Base-by-base conservation (phyloP, 2,797 vertebrate genomes). In the Hippoglossus hippoglossus region DNA sequence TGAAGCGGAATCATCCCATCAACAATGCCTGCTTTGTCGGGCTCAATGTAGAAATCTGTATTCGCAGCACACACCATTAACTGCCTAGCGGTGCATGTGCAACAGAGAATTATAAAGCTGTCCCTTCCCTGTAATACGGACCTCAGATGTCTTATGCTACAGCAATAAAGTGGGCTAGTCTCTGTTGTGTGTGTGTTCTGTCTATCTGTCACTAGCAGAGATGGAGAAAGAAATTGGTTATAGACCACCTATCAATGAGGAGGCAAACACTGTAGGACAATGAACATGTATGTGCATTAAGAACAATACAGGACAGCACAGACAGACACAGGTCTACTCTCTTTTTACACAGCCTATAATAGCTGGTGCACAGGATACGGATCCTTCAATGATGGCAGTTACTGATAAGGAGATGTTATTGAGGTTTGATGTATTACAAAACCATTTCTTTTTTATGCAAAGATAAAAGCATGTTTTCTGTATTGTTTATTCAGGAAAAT, bases 1-100 rank as follows among this genome's bases (percentile, higher is more conserved):
- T 39, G 65, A 79, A 83, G 70, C 64, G 80, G 34, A 81, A 76
- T 16, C 60, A 63, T 77, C 84, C 73, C 65, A 72, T 85, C 82
- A 80, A 87, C 80, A 84, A 80, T 28, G 62, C 52, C 73, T 75
- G 82, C 80, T 85, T 80, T 79, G 76, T 87, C 77, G 64, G 75
- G 65, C 64, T 72, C 87, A 81, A 90, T 89, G 64, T 73, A 58
- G 51, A 70, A 74, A 85, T 88, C 71, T 82, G 87, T 81, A 90
- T 86, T 92, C 86, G 79, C 61, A 68, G 72, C 87, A 87, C 87
- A 85, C 87, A 52, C 86, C 84, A 84, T 91, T 89, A 84, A 88
- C 74, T 79, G 75, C 80, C 73, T 80, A 84, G 85, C 77, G 79
- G 82, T 73, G 86, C 63, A 56, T 87, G 82, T 71, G 80, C 80